These are phyloP conservation scores for Zaprionus davidi DNA, from an alignment of 1,140 invertebrate species.

Conservation along the genomic window DNA sequence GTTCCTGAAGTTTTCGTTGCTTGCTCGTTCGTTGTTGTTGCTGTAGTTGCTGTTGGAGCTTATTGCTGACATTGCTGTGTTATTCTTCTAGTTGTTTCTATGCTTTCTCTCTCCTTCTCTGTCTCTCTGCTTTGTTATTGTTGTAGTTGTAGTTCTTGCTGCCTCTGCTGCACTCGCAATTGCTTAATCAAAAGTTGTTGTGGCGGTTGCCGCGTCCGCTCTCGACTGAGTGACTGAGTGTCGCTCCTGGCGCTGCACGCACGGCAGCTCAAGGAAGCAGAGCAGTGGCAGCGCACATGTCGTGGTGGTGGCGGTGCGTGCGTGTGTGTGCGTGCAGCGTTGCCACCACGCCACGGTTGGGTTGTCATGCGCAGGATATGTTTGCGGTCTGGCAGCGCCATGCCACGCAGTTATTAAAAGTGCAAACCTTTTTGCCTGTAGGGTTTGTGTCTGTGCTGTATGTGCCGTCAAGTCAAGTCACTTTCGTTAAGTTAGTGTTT, in stretches of 20 bases:
- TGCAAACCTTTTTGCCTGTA: background rate
- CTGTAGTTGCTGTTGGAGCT: conserved; percentile 9
- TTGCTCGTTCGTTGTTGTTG: conserved; percentile 9
- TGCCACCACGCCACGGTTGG: conserved; percentile 13
- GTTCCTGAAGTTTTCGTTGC: conserved; percentile 1
- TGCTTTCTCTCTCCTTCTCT: background rate
- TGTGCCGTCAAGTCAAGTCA: background rate
- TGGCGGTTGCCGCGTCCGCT: conserved; percentile 50
- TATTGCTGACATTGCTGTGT: conserved; percentile 19
- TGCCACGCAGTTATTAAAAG: background rate
- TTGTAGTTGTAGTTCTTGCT: conserved; percentile 10
- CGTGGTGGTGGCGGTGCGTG: conserved; percentile 15
- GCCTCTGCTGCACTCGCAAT: conserved; percentile 7
- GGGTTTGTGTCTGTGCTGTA: background rate
- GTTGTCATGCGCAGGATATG: conserved; percentile 37
- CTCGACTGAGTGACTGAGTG: conserved; percentile 42
- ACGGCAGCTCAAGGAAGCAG: conserved; percentile 16
- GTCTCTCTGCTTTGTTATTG: background rate
- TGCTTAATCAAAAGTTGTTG: conserved; percentile 39
- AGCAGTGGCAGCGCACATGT: conserved; percentile 1
- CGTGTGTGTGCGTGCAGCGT: conserved; percentile 7
- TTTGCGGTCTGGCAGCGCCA: conserved; percentile 17
- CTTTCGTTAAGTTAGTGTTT: too few relatives aligned
- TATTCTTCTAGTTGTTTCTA: conserved; percentile 17
- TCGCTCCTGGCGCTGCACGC: conserved; percentile 27